Conservation (phyloP, 1,140 invertebrate species). For the Arctopsyche grandis region DNA sequence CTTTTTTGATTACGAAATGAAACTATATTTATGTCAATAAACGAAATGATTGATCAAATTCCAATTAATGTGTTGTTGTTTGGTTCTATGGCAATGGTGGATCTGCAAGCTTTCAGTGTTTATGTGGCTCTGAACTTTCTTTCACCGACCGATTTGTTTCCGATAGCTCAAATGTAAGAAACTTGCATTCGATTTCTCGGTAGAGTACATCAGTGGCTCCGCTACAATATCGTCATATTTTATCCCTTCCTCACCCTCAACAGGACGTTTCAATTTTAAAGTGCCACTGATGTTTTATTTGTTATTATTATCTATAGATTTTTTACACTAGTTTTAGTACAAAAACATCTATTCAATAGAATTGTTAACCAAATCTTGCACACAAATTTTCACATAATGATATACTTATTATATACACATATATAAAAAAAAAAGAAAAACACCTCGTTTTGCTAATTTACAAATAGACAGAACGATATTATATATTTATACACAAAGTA, state of each 20-base stretch:
- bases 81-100: not conserved
- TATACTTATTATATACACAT: too few species aligned
- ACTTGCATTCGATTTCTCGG: not conserved
- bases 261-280: too few species aligned
- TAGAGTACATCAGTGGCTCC: not conserved
- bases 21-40: not conserved
- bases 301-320: not conserved
- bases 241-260: too few species aligned
- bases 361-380: not conserved
- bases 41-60: not conserved
- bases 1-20: slow-evolving; percentile 22
- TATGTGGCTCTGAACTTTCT: slow-evolving; percentile 2
- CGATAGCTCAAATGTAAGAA: slow-evolving; percentile 24
- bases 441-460: not conserved
- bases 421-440: too few species aligned
- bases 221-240: too few species aligned
- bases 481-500: not conserved
- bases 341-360: not conserved
- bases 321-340: not conserved
- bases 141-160: not conserved
- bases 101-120: slow-evolving; percentile 8
- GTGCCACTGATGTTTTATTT: not conserved
- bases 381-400: not conserved
- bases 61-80: too few species aligned
- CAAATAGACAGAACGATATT: not conserved